Evolutionary conservation across 1,140 invertebrate species (phyloP), one percentile per base, ranked within the genome.

Genomic region (Telenomus remus): DNA sequence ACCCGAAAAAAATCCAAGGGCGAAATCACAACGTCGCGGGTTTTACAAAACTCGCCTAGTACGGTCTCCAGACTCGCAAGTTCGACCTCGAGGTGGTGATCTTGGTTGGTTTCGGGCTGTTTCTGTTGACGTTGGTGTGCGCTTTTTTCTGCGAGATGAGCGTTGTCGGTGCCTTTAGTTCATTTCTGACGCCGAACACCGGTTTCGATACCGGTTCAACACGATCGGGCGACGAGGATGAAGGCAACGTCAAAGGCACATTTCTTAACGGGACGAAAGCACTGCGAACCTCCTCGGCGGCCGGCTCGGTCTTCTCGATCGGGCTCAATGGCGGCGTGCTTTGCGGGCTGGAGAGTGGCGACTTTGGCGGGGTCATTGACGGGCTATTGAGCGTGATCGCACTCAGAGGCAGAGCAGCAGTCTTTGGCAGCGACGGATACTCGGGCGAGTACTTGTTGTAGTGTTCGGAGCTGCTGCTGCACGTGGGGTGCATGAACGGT

Each of bases 51-150:
- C n/a, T n/a, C n/a, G 6, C 42, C 89, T 90, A 94, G 87, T 94
- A 94, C 11, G 93, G 93, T 79, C 93, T 89, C 93, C 93, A 94
- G 9, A 94, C 92, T n/a, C 91, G 89, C 87, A 94, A 93, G 12
- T 90, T 86, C 4, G 90, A 80, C 33, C 89, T 89, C 53, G 90
- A 86, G 13, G 81, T 74, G 4, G 89, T 85, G 37, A 92, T 87
- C 79, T 92, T 93, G 0, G 92, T 93, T 9, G 91, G 91, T 10
- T 89, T 79, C 0, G 86, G 81, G 53, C 82, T 87, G 16, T 84
- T 91, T 39, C 85, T 91, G 0, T 87, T 85, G 77, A 87, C 87
- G 10, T 85, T 83, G 37, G 9, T 39, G 0, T 53, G 73, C 19
- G 6, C 19, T 0, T 64, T 64, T 13, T 75, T 76, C 4, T 82